Evolutionary conservation across 2,113 vertebrate genomes (phyloP).

Genomic region (Salvelinus fontinalis): DNA sequence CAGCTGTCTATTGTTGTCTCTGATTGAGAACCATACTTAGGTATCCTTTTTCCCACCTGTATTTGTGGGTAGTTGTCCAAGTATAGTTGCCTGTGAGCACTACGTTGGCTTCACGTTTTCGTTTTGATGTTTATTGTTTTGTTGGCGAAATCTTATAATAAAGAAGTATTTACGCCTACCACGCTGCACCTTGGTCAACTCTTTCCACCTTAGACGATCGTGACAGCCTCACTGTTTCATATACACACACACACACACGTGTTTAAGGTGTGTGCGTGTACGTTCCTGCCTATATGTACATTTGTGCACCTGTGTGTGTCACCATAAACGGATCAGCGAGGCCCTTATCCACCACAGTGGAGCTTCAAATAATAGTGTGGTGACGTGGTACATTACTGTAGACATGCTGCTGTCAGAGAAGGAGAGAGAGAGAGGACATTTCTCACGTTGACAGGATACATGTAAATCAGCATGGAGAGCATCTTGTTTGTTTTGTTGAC

Average conservation of each 20-base stretch:
- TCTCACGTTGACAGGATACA: neutral
- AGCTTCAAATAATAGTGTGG: constrained; percentile 39
- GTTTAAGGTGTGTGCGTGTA: constrained; percentile 9
- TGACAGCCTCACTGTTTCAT: constrained; percentile 43
- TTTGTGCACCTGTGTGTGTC: constrained; percentile 7
- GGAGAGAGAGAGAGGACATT: neutral
- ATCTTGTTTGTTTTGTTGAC: constrained; percentile 27
- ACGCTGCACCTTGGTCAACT: too few species aligned
- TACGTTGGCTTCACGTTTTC: too few species aligned
- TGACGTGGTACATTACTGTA: constrained; percentile 24
- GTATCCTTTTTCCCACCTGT: too few species aligned
- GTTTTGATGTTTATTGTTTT: too few species aligned
- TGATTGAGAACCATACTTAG: too few species aligned
- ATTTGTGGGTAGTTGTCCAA: too few species aligned
- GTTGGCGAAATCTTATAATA: too few species aligned
- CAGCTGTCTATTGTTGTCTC: too few species aligned
- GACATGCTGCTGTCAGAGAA: constrained; percentile 29
- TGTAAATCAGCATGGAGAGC: constrained; percentile 24
- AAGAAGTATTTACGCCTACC: too few species aligned
- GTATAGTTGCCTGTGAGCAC: too few species aligned
- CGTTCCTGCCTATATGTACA: constrained; percentile 12
- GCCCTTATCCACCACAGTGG: constrained; percentile 23
- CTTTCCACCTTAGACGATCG: too few species aligned
- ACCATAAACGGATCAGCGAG: constrained; percentile 27
- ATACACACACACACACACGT: neutral